Base-by-base conservation (phyloP, 2,113 vertebrate genomes). In the Urocolius indicus region DNA sequence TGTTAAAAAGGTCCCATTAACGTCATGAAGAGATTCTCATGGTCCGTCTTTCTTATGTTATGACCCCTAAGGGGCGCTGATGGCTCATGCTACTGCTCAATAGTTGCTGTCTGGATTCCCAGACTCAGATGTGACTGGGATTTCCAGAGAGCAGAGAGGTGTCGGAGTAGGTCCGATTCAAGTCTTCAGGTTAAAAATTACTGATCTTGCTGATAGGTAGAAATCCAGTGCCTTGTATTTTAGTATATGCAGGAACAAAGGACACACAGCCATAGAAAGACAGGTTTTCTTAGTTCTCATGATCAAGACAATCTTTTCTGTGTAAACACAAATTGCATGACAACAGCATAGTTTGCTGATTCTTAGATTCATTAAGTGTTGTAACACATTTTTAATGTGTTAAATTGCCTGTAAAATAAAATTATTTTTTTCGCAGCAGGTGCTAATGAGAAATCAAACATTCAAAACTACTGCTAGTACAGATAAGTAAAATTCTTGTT, bases 1-100 rank as follows among this genome's bases (percentile, higher is more conserved):
- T 9, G 20, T 36, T 32, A 4, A 11, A 45, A 82, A 52, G 19
- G 4, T 43, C 8, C 5, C 13, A 0, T 0, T 36, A 3, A 13
- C 21, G 11, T 16, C 34, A 10, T 0, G 79, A 5, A 6, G 9
- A 10, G 19, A 4, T 3, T 2, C 36, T 1, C 13, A 2, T 17
- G 71, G 6, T 13, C 7, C 7, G 8, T 2, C 3, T 0, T 3
- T 3, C 1, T 2, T 7, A 13, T 16, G 19, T 34, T 26, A 7
- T 2, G 51, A 7, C 90, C 88, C 10, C 0, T n/a, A 43, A 62
- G 52, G 10, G 85, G 74, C 52, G 32, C 87, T 90, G 90, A 59
- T 12, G 71, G 71, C 38, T 20, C 4, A 27, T 14, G 2, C 9
- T 2, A 6, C 5, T 6, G 52, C 48, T 4, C 0, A 0, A 12